Evolutionary conservation across 2,113 vertebrate genomes (phyloP).

Genomic region (Poeciliopsis prolifica): DNA sequence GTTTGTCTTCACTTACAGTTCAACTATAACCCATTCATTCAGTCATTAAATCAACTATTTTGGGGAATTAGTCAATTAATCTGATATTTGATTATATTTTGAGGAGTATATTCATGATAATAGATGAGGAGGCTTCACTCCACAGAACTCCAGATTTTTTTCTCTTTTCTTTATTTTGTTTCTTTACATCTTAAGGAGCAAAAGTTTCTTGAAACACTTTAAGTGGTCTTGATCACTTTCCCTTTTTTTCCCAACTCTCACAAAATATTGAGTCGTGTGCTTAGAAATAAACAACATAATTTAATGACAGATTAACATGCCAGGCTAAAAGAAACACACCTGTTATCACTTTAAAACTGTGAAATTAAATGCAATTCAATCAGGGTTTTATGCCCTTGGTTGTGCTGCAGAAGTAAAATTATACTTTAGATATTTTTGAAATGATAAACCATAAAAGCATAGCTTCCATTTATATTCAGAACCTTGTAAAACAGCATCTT

Average conservation of each 20-base stretch:
- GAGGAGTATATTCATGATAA: neutral
- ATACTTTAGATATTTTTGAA: neutral
- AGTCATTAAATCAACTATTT: slow-evolving; percentile 29
- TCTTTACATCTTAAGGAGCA: neutral
- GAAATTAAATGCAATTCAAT: neutral
- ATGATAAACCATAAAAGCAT: neutral
- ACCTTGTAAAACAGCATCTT: neutral
- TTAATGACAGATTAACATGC: neutral
- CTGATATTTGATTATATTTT: neutral
- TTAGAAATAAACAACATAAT: neutral
- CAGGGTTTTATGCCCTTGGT: neutral
- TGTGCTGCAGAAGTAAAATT: neutral
- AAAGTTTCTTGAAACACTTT: neutral
- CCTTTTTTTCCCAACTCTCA: neutral
- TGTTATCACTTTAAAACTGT: neutral
- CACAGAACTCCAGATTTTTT: neutral
- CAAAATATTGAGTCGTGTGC: neutral
- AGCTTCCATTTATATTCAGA: neutral
- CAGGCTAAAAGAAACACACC: neutral
- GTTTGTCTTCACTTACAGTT: slow-evolving; percentile 29
- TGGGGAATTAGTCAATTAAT: slow-evolving; percentile 43
- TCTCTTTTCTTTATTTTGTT: neutral
- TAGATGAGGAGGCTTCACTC: neutral
- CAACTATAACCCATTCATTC: slow-evolving; percentile 15
- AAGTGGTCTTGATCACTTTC: neutral